Conservation (phyloP, 2,797 vertebrate species). For the Hydrolagus colliei region DNA sequence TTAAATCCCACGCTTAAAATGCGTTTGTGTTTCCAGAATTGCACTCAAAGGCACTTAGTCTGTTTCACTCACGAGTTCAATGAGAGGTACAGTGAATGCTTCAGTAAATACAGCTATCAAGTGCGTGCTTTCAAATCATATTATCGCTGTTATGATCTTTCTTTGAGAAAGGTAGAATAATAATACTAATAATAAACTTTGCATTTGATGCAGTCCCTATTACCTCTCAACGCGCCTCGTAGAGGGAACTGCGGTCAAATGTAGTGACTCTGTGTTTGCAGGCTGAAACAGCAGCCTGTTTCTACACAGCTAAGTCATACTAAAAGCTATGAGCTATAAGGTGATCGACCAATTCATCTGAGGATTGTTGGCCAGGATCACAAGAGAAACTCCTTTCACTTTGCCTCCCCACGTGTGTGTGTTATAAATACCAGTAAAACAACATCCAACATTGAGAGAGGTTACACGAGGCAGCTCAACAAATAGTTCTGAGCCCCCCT, state of each 20-base stretch:
- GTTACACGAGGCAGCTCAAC: neutral
- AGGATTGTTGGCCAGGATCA: too few relatives aligned
- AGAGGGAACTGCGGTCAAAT: too few relatives aligned
- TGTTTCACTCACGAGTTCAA: neutral
- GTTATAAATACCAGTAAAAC: neutral
- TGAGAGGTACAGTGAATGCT: neutral
- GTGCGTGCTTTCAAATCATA: neutral
- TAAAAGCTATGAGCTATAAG: too few relatives aligned
- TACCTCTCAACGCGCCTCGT: too few relatives aligned
- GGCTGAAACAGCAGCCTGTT: too few relatives aligned
- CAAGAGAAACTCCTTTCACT: too few relatives aligned
- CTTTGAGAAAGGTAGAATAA: neutral
- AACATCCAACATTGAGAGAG: neutral
- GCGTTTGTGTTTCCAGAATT: neutral
- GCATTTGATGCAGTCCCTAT: too few relatives aligned
- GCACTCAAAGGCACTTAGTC: neutral
- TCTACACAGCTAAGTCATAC: too few relatives aligned
- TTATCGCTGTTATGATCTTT: neutral
- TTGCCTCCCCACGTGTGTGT: neutral
- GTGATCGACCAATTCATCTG: too few relatives aligned
- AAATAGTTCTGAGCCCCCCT: neutral
- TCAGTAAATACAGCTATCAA: neutral
- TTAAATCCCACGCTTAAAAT: neutral
- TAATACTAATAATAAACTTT: too few relatives aligned
- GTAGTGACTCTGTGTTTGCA: too few relatives aligned